A percentile compares a stretch with the other conserved stretches of the same genome.
phyloP scores from a whole-genome alignment of 1,140 invertebrate species.

The Gyrodactylus salaris region DNA sequence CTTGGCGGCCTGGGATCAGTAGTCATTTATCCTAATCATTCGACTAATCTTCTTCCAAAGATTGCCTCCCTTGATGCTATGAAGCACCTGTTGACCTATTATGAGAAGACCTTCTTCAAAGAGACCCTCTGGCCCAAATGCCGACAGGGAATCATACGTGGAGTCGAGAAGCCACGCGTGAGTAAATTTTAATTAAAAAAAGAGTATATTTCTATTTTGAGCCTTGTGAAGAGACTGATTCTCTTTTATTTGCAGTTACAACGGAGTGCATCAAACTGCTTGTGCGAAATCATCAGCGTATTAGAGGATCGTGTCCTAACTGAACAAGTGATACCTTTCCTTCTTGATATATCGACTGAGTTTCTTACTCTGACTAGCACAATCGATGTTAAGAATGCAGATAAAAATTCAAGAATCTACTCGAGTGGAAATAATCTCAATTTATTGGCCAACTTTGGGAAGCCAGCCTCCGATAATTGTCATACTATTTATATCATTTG shows the following conservation, averaged over 20 bases:
- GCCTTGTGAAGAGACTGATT: not conserved
- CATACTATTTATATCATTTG: not conserved
- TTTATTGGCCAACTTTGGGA: not conserved
- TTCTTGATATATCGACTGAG: not conserved
- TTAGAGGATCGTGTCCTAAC: not conserved
- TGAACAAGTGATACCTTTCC: not conserved
- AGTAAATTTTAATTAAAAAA: not conserved
- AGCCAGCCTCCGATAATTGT: not conserved
- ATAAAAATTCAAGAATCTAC: not conserved
- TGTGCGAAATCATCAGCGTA: not conserved
- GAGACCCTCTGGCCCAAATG: not conserved
- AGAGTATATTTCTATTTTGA: not conserved
- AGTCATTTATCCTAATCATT: too few species aligned
- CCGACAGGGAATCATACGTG: not conserved
- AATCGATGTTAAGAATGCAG: not conserved
- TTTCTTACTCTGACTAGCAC: not conserved
- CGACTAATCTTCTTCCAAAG: not conserved
- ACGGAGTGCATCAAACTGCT: not conserved
- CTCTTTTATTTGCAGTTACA: not conserved
- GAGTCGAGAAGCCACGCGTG: not conserved
- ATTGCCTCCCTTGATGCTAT: not conserved
- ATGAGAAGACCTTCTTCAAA: not conserved
- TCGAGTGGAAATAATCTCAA: not conserved
- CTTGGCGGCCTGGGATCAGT: too few species aligned
- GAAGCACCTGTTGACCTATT: not conserved